Conservation (phyloP, 2,888 invertebrate species). For the Criorhina ranunculi region DNA sequence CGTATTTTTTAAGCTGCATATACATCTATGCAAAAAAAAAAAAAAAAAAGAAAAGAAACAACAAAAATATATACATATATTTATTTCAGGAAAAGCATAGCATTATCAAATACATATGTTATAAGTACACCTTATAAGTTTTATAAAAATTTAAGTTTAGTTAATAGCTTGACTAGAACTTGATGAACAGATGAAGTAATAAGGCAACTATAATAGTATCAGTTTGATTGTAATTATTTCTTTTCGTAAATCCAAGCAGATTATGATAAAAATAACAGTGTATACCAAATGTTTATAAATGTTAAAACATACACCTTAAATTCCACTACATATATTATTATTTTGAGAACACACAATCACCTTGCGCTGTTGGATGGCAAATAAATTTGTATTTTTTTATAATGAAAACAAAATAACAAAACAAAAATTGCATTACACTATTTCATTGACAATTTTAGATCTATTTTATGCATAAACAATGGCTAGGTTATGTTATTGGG, state of each 20-base stretch:
- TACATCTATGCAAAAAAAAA: conserved; percentile 18
- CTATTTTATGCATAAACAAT: too few relatives aligned
- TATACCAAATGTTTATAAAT: too few relatives aligned
- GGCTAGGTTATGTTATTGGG: too few relatives aligned
- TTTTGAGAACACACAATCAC: neutral
- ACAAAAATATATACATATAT: neutral
- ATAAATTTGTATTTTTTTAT: conserved; percentile 7
- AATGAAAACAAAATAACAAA: neutral
- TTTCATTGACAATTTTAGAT: neutral
- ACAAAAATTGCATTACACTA: neutral
- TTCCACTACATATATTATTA: neutral
- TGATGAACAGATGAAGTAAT: conserved; percentile 8
- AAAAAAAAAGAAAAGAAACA: neutral
- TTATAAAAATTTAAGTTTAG: conserved; percentile 26
- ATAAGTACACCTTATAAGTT: conserved; percentile 36
- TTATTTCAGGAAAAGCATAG: conserved; percentile 53
- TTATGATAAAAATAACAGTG: too few relatives aligned
- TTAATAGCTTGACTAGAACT: conserved; percentile 23
- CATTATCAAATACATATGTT: conserved; percentile 22
- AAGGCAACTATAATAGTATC: conserved; percentile 15
- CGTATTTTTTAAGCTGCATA: conserved; percentile 55
- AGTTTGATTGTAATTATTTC: conserved; percentile 23
- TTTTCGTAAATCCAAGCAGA: conserved; percentile 23
- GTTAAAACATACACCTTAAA: too few relatives aligned
- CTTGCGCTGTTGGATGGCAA: conserved; percentile 1